Conservation (phyloP, 2,888 invertebrate species). For the Epinotia brunnichana region DNA sequence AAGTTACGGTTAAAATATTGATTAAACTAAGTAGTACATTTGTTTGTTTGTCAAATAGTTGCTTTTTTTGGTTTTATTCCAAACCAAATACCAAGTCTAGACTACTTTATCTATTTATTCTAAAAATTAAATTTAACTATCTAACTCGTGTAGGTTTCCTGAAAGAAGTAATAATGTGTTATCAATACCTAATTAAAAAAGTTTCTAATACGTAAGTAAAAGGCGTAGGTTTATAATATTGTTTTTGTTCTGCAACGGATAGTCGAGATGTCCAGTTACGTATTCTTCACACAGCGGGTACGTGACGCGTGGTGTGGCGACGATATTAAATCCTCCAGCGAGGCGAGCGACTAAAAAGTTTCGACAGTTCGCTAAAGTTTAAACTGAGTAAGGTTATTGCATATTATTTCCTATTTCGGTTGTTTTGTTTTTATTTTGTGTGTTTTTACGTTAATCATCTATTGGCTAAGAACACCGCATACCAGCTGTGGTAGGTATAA, state of each 20-base stretch:
- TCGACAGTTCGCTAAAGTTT: slow-evolving; percentile 14
- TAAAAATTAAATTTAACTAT: background rate
- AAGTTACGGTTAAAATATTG: background rate
- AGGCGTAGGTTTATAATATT: background rate
- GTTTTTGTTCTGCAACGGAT: background rate
- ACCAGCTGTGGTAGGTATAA: background rate
- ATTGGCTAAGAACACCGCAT: background rate
- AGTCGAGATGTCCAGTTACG: slow-evolving; percentile 10
- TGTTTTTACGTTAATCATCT: background rate
- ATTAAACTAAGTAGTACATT: background rate
- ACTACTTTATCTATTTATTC: too few species aligned
- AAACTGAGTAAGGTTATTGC: slow-evolving; percentile 21
- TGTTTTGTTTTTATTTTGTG: slow-evolving; percentile 22
- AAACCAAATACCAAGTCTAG: background rate
- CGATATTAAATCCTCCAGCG: slow-evolving; percentile 33
- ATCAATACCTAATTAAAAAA: too few species aligned
- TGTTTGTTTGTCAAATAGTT: background rate
- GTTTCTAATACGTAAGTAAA: background rate
- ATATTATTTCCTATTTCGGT: slow-evolving; percentile 11
- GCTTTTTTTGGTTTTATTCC: background rate
- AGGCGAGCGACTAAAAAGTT: slow-evolving; percentile 5
- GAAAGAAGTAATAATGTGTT: too few species aligned
- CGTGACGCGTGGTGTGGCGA: slow-evolving; percentile 14
- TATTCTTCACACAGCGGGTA: slow-evolving; percentile 20
- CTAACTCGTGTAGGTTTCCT: background rate